Conservation (phyloP, 2,113 vertebrate species). For the Nycticryphes semicollaris region DNA sequence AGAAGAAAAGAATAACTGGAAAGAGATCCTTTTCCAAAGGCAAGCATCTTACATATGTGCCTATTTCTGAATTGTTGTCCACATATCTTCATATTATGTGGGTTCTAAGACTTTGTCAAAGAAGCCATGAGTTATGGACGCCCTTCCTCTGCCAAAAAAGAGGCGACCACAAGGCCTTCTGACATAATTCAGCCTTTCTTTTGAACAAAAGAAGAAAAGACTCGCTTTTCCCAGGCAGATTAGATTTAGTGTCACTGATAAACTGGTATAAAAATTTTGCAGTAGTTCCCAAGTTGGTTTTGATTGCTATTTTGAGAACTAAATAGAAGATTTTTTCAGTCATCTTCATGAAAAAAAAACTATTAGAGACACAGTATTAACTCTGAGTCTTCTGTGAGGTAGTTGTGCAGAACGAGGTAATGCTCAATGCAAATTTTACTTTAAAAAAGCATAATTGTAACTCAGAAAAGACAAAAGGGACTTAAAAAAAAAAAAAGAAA, state of each 20-base stretch:
- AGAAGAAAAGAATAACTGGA: slow-evolving; percentile 34
- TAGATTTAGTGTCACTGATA: neutral
- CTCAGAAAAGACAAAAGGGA: neutral
- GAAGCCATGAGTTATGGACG: neutral
- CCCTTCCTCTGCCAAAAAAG: neutral
- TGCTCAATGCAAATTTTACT: neutral
- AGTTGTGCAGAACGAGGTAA: neutral
- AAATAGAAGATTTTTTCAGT: neutral
- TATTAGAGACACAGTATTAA: neutral
- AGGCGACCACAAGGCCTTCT: neutral
- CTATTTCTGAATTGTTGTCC: slow-evolving; percentile 17
- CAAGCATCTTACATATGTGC: slow-evolving; percentile 18
- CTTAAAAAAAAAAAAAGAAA: neutral
- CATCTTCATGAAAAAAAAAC: neutral
- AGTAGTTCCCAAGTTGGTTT: neutral
- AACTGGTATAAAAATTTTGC: neutral
- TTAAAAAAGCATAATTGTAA: neutral
- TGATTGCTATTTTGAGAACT: neutral
- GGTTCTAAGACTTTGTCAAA: slow-evolving; percentile 5
- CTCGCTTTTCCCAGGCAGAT: neutral
- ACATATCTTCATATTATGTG: neutral
- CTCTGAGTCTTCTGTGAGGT: neutral
- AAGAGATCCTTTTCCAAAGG: slow-evolving; percentile 1
- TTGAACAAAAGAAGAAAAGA: neutral
- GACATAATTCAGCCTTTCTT: neutral